These are phyloP conservation scores for Drosophila ercepeae DNA, from an alignment of 1,140 invertebrate genomes.

Conservation along the genomic window DNA sequence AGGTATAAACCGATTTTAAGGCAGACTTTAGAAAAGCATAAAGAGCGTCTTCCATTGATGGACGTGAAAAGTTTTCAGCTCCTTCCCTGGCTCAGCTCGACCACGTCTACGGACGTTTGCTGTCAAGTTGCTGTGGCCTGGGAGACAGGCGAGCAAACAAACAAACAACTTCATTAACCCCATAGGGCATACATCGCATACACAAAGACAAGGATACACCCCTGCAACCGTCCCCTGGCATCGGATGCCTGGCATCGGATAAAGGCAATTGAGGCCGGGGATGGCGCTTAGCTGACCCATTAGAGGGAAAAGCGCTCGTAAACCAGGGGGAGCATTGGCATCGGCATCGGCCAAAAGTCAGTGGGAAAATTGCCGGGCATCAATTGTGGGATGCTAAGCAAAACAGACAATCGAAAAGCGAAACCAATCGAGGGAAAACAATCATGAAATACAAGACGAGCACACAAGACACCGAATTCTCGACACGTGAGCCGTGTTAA, in stretches of 20 bases:
- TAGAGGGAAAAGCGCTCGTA: constrained; percentile 62
- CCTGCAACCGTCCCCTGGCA: not conserved
- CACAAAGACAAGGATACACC: constrained; percentile 26
- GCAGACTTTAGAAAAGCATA: too few relatives aligned
- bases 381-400: constrained; percentile 71
- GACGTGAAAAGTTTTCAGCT: constrained; percentile 5
- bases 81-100: not conserved
- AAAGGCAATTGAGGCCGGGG: constrained; percentile 45
- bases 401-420: constrained; percentile 74
- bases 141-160: constrained; percentile 61
- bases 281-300: constrained; percentile 70
- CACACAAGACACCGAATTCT: constrained; percentile 34
- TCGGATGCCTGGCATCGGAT: constrained; percentile 16
- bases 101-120: constrained; percentile 11
- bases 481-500: constrained; percentile 51
- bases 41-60: too few relatives aligned
- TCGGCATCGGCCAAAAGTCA: constrained; percentile 63
- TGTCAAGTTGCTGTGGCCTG: constrained; percentile 41
- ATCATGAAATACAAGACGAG: constrained; percentile 62
- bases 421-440: constrained; percentile 71
- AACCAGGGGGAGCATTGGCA: constrained; percentile 60
- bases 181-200: constrained; percentile 57
- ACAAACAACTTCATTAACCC: constrained; percentile 80
- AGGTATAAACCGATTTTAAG: too few relatives aligned
- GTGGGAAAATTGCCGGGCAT: constrained; percentile 62